Evolutionary conservation across 1,140 invertebrate genomes (phyloP), one percentile per base, ranked within the genome.

Genomic region (Acromyrmex charruanus): DNA sequence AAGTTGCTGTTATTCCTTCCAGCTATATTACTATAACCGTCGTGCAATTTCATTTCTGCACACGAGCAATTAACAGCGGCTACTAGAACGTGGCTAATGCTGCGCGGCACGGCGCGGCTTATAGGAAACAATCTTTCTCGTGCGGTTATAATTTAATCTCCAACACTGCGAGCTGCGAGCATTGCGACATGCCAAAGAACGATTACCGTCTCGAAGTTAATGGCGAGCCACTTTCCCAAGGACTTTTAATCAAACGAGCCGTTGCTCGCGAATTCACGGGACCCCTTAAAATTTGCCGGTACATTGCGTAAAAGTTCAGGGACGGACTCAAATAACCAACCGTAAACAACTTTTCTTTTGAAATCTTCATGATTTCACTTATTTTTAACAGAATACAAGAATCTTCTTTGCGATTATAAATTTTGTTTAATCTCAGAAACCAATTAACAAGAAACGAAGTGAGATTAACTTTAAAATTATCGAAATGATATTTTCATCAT

Each of bases 191-290:
- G 69, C 69, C 39, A 28, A 49, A 44, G 68, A 82, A 61, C 58
- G 68, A 75, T 84, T 63, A 75, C 71, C 80, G 80, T 75, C 58
- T 31, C 31, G 44, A 53, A 28, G 39, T 77, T 75, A 88, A 87
- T 74, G 86, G 87, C 39, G 61, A 84, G 69, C 77, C 25, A 87
- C 59, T 88, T 88, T 88, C 87, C 53, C 63, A 85, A 88, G 39
- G 80, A 63, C 65, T 69, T 16, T 68, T 88, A 80, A 89, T 89
- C 87, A 72, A 69, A 63, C 71, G 58, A 65, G 69, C 79, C 39
- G 21, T 69, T 65, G 61, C 65, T 21, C 28, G 51, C 66, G 53
- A 89, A 89, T 86, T 89, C 82, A 53, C 25, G 55, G 14, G 39
- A 63, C 61, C 39, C 53, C 84, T 31, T 44, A 28, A 77, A 77